These are phyloP conservation scores for Hipposideros larvatus DNA, from an alignment of 2,797 vertebrate genomes.

Conservation along the genomic window DNA sequence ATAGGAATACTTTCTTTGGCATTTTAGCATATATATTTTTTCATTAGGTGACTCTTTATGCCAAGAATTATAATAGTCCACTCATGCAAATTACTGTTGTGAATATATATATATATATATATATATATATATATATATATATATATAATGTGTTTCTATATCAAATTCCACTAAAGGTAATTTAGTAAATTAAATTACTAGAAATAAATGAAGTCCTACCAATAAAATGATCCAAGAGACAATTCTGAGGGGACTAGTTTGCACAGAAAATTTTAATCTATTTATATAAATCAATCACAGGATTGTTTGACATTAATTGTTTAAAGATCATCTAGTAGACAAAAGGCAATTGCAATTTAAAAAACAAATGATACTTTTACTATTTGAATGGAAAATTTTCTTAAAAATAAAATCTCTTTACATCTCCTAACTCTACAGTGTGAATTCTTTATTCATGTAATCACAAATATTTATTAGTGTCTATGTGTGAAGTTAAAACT, in stretches of 20 bases:
- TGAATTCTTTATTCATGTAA: neutral
- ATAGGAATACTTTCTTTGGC: neutral
- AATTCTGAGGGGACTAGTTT: neutral
- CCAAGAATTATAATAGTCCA: neutral
- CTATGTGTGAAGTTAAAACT: neutral
- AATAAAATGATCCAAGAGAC: neutral
- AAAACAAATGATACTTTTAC: neutral
- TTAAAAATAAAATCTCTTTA: neutral
- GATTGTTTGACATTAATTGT: neutral
- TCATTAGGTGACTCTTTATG: neutral
- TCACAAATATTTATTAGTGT: neutral
- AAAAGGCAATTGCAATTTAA: neutral
- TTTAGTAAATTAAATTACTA: neutral
- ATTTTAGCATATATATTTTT: neutral
- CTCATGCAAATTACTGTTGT: neutral
- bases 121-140: too few species aligned
- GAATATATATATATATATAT: neutral
- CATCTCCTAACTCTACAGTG: neutral
- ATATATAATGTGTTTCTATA: neutral
- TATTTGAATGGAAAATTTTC: neutral
- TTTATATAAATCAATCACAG: neutral
- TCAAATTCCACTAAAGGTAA: conserved; percentile 33
- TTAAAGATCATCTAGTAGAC: neutral
- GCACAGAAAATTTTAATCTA: neutral
- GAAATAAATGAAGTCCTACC: neutral